Conservation (phyloP, 2,797 vertebrate genomes). For the Peromyscus eremicus region DNA sequence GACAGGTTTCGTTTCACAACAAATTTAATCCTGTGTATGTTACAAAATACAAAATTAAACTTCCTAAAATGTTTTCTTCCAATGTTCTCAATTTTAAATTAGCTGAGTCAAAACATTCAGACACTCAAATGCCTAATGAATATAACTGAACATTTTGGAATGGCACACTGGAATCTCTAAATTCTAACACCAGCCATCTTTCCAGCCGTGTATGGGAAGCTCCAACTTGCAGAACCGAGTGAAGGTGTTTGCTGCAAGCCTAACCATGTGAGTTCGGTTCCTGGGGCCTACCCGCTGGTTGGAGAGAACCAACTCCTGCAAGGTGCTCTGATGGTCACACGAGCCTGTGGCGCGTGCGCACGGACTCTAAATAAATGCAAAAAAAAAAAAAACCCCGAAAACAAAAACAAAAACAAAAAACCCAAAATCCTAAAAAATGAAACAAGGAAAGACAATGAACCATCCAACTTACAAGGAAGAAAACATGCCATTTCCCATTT, state of each 20-base stretch:
- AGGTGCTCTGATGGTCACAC: neutral
- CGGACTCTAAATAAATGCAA: neutral
- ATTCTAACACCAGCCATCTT: conserved; percentile 4
- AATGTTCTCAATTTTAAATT: conserved; percentile 7
- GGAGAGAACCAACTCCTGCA: neutral
- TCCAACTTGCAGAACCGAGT: neutral
- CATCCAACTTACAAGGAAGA: neutral
- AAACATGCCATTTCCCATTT: neutral
- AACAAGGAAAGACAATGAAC: neutral
- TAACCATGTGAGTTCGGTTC: neutral
- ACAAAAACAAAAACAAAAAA: neutral
- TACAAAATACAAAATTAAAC: neutral
- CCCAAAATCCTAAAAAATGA: neutral
- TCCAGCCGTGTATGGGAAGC: neutral
- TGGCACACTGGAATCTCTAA: neutral
- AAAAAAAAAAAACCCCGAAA: no score
- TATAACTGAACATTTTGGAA: neutral
- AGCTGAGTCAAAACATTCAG: conserved; percentile 19
- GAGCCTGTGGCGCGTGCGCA: no score
- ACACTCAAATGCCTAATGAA: neutral
- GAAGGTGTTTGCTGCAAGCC: neutral
- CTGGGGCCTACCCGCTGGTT: no score
- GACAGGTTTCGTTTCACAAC: neutral
- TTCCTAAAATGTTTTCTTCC: conserved; percentile 38
- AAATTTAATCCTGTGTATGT: neutral